Percentiles rank a stretch among this genome's conserved stretches.
phyloP scores from a whole-genome alignment of 1,140 invertebrate species.

The Drosophila orosa region DNA sequence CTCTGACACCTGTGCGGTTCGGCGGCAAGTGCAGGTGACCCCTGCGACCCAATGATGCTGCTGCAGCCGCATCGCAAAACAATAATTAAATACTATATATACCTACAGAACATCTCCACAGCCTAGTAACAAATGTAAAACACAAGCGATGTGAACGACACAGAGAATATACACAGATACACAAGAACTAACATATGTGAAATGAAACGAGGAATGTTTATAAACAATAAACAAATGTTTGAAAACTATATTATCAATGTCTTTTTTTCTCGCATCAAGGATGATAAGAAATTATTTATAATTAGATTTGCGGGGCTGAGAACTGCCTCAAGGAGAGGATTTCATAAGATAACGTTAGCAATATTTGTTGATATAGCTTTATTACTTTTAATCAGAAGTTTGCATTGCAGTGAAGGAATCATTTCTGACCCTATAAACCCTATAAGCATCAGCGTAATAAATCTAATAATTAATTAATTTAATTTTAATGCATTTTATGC shows the following conservation, averaged over 20 bases:
- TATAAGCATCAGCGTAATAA: neutral
- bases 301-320: neutral
- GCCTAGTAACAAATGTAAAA: conserved; percentile 40
- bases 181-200: conserved; percentile 56
- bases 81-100: conserved; percentile 19
- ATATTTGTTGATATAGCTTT: neutral
- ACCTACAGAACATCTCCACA: conserved; percentile 25
- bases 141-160: conserved; percentile 45
- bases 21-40: conserved; percentile 24
- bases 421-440: too few relatives aligned
- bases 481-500: too few relatives aligned
- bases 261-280: conserved; percentile 15
- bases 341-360: neutral
- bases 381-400: neutral
- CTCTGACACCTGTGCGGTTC: conserved; percentile 40
- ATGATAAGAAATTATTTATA: neutral
- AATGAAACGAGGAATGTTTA: conserved; percentile 77
- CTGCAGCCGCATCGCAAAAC: conserved; percentile 18
- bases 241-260: conserved; percentile 64
- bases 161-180: conserved; percentile 55
- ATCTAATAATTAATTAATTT: too few relatives aligned
- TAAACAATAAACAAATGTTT: conserved; percentile 82
- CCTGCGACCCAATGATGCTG: neutral
- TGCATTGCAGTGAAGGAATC: too few relatives aligned
- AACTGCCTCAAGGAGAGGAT: neutral